Base-by-base conservation (phyloP, 2,888 invertebrate genomes). In the Caenorhabditis wallacei region DNA sequence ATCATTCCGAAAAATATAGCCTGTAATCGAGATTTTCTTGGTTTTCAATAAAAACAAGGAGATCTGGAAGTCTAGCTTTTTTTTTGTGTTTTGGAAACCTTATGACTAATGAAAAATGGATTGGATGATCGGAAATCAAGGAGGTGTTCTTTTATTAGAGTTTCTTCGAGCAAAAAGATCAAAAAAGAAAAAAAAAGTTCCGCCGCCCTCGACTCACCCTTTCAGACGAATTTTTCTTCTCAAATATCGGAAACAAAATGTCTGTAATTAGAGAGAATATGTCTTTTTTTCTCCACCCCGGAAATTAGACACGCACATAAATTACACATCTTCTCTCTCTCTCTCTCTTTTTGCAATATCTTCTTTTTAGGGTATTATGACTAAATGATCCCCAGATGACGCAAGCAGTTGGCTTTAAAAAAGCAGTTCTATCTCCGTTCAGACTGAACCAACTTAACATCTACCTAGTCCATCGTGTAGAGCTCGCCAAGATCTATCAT, bases 291-390 rank as follows among this genome's bases (percentile, higher is more conserved):
- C 5, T 35, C 35, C 35, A 35, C 4, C 18, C 69, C 70, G 59
- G 71, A 71, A 71, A 71, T 71, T 61, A 51, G 71, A 71, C n/a
- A 57, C 53, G 59, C 35, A 51, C 59, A 71, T 71, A 61, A 71
- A 71, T 71, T 71, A 71, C 51, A 51, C 61, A 71, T 59, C 37
- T 48, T 24, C 10, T 16, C n/a, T n/a, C n/a, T n/a, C n/a, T n/a
- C n/a, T 40, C 11, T 30, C 8, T 30, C 3, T 30, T 3, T 30
- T 3, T 30, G 30, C 30, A 30, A 30, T 30, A n/a, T n/a, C n/a
- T n/a, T n/a, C n/a, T n/a, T n/a, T n/a, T n/a, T n/a, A n/a, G n/a
- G n/a, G n/a, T n/a, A n/a, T n/a, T n/a, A n/a, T n/a, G n/a, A n/a
- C n/a, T n/a, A n/a, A n/a, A n/a, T n/a, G n/a, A n/a, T n/a, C n/a